Evolutionary conservation across 1,140 invertebrate species (phyloP), one percentile per base, ranked within the genome.

Genomic region (Cecropterus lyciades): DNA sequence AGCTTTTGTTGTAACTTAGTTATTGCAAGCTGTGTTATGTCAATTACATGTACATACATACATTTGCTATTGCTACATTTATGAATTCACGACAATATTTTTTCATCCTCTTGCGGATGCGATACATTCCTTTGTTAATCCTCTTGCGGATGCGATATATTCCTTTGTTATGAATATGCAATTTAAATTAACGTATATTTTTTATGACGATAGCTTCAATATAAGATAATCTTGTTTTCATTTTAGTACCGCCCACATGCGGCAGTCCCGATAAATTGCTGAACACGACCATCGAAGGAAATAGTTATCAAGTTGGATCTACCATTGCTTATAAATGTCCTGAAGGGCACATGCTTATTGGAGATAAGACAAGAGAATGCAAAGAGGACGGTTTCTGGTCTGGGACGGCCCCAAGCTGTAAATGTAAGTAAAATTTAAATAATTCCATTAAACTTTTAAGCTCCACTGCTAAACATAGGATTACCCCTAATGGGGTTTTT

Each of bases 181-280:
- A n/a, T n/a, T n/a, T n/a, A n/a, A n/a, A n/a, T n/a, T n/a, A n/a
- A n/a, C n/a, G n/a, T n/a, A n/a, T n/a, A n/a, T n/a, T n/a, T n/a
- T n/a, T n/a, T n/a, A n/a, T n/a, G n/a, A n/a, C n/a, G n/a, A n/a
- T n/a, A n/a, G n/a, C n/a, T n/a, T n/a, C n/a, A n/a, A n/a, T n/a
- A n/a, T n/a, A 1, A 33, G 10, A 30, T 30, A 51, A 11, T 27
- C 13, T 37, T 55, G 10, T 48, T 66, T 78, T 70, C 67, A 81
- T 91, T 91, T n/a, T 82, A 98, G 97, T 94, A 67, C 97, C 97
- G 5, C 94, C 96, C 1, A 94, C 94, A 0, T 98, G 97, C 80
- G 97, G 97, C 10, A 97, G 96, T 85, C 97, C 97, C 0, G 97
- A 98, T 77, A 96, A 96, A 75, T 92, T 94, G 16, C 93, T 96